A percentile compares a stretch with the other conserved stretches of the same genome.
These are phyloP conservation scores for Thaumetopoea pityocampa DNA, from an alignment of 1,140 invertebrate species.

Conservation along the genomic window DNA sequence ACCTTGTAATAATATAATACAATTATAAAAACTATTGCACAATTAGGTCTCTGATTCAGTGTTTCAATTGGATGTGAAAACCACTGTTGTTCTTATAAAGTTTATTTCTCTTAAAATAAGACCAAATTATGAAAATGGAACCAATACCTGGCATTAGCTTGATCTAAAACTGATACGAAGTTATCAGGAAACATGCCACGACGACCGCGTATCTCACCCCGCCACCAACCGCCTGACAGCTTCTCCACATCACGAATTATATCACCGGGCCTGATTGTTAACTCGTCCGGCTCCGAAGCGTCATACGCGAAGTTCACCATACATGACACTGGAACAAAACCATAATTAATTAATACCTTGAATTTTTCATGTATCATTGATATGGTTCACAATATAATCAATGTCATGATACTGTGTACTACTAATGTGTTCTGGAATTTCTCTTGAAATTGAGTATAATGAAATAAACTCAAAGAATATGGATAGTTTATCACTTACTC, in stretches of 20 bases:
- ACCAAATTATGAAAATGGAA: too few relatives aligned
- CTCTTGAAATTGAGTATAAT: too few relatives aligned
- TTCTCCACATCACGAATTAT: slow-evolving; percentile 89
- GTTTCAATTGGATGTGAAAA: too few relatives aligned
- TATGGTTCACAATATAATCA: not conserved
- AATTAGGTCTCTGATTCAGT: too few relatives aligned
- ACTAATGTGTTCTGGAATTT: not conserved
- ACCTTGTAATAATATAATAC: too few relatives aligned
- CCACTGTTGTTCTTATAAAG: too few relatives aligned
- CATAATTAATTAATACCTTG: slow-evolving; percentile 5
- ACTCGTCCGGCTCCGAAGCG: slow-evolving; percentile 88
- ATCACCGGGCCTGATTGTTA: slow-evolving; percentile 92
- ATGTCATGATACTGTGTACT: not conserved
- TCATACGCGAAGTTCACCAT: slow-evolving; percentile 89
- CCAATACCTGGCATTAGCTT: slow-evolving; percentile 53
- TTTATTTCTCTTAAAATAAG: too few relatives aligned
- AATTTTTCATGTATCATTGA: slow-evolving; percentile 5
- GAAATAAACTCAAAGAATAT: too few relatives aligned
- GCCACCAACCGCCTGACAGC: slow-evolving; percentile 96
- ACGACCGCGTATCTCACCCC: slow-evolving; percentile 91
- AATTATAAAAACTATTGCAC: too few relatives aligned
- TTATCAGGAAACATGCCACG: slow-evolving; percentile 98
- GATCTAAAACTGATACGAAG: slow-evolving; percentile 87
- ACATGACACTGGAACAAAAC: slow-evolving; percentile 80
- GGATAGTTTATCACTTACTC: too few relatives aligned